A percentile compares a stretch with the other conserved stretches of the same genome.
Conservation (phyloP, 2,888 invertebrate genomes). For the Scotopteryx bipunctaria region DNA sequence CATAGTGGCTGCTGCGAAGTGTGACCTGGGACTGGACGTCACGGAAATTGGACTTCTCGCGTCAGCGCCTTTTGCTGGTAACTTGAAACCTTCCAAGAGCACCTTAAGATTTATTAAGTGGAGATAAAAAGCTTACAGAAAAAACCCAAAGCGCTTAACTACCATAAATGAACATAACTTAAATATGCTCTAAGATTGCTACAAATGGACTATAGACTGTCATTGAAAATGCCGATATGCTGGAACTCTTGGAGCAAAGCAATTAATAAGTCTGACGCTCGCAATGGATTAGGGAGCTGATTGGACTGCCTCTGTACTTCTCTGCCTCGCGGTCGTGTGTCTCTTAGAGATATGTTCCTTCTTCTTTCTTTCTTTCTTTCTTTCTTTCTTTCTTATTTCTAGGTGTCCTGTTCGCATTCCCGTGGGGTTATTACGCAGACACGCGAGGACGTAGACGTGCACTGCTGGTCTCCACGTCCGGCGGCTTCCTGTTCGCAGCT, state of each 20-base stretch:
- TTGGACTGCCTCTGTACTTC: too few relatives aligned
- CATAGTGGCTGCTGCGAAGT: slow-evolving; percentile 58
- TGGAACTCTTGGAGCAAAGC: too few relatives aligned
- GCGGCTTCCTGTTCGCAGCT: slow-evolving; percentile 78
- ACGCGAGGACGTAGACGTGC: slow-evolving; percentile 85
- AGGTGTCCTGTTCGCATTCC: slow-evolving; percentile 61
- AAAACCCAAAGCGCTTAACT: too few relatives aligned
- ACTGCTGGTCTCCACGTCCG: slow-evolving; percentile 64
- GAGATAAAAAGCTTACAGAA: too few relatives aligned
- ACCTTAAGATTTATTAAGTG: too few relatives aligned
- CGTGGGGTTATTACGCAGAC: slow-evolving; percentile 90
- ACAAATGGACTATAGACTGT: too few relatives aligned
- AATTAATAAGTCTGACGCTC: too few relatives aligned
- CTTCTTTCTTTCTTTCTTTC: not conserved
- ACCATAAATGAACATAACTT: too few relatives aligned
- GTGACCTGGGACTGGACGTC: slow-evolving; percentile 57
- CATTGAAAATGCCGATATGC: too few relatives aligned
- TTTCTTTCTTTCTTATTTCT: not conserved
- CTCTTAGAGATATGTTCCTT: not conserved
- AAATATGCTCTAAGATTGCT: too few relatives aligned
- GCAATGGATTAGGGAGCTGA: too few relatives aligned
- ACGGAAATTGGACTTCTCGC: slow-evolving; percentile 54
- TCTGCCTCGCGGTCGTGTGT: too few relatives aligned
- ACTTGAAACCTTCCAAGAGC: not conserved
- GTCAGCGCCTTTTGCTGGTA: slow-evolving; percentile 64